Evolutionary conservation across 2,113 vertebrate genomes (phyloP).

Genomic region (Dissostichus mawsoni): DNA sequence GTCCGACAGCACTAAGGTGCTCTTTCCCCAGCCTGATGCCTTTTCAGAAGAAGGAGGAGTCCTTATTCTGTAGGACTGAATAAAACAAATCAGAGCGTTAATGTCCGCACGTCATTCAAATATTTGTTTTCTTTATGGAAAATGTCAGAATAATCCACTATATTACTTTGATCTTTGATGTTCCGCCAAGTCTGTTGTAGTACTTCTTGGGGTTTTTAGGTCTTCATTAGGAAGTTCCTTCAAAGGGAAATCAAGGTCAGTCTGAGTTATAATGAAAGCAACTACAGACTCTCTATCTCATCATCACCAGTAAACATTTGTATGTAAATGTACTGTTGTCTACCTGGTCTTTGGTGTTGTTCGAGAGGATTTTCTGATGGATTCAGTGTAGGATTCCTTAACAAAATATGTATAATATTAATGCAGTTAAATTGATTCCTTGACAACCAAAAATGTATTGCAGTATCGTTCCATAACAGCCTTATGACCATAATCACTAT

Average conservation of each 20-base stretch:
- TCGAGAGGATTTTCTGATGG: conserved; percentile 7
- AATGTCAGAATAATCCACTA: conserved; percentile 15
- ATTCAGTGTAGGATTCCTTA: too few species aligned
- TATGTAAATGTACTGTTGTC: neutral
- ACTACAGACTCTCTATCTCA: neutral
- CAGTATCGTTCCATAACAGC: neutral
- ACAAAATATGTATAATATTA: conserved; percentile 10
- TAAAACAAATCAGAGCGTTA: conserved; percentile 31
- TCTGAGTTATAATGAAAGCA: neutral
- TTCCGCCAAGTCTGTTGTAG: conserved; percentile 26
- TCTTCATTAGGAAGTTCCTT: conserved; percentile 51
- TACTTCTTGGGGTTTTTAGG: conserved; percentile 54
- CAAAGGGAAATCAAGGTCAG: conserved; percentile 31
- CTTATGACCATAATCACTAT: neutral
- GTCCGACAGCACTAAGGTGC: too few species aligned
- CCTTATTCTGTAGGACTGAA: conserved; percentile 88
- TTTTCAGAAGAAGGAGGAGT: conserved; percentile 85
- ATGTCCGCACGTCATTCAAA: conserved; percentile 25
- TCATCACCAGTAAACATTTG: neutral
- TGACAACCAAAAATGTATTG: neutral
- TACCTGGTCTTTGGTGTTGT: conserved; percentile 48
- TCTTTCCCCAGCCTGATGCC: too few species aligned
- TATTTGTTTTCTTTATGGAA: too few species aligned
- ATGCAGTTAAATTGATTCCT: neutral
- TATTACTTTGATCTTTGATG: conserved; percentile 81